Base-by-base conservation (phyloP, 2,888 invertebrate species). In the Elegia similella region DNA sequence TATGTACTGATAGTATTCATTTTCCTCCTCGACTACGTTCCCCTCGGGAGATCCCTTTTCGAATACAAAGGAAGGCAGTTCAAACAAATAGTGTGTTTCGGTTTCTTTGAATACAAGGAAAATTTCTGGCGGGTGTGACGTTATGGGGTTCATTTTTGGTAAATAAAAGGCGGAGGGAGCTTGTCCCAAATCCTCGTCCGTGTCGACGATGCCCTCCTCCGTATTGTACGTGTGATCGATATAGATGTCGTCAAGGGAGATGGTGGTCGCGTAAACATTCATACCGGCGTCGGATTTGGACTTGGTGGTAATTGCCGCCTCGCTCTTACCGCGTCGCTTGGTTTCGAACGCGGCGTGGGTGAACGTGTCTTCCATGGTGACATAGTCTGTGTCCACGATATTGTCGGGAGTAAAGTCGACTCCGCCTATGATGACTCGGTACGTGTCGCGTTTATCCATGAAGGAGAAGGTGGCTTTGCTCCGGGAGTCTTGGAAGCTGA, bases 71-170 rank as follows among this genome's bases (percentile, higher is more conserved):
- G 94, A 94, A 0, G 93, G 93, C 62, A 95, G 78, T 63, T 95
- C 95, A 63, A 94, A 94, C 6, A 96, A 74, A 57, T 93, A 92
- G 43, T 86, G 73, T 0, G 95, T 94, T 47, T 93, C 92, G 0
- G 95, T 95, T 85, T 96, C 96, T 59, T 87, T 93, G 1, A 96
- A 82, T n/a, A 88, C 83, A 6, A 96, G 81, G 64, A 92, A 92
- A 32, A 95, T 92, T 69, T 93, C 92, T 1, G 92, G 83, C 10
- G 94, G 94, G 63, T 92, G 89, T 10, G 78, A 75, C 70, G 78
- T 85, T 16, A 76, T 57, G 0, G 84, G 80, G 17, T 70, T 63
- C 52, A 55, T 64, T 78, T 80, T 84, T 1, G 88, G 83, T 60
- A 91, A 73, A 65, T 85, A 86, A 61, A 80, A 90, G 1, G 87